Conservation (phyloP, 2,888 invertebrate genomes). For the Eulithis prunata region DNA sequence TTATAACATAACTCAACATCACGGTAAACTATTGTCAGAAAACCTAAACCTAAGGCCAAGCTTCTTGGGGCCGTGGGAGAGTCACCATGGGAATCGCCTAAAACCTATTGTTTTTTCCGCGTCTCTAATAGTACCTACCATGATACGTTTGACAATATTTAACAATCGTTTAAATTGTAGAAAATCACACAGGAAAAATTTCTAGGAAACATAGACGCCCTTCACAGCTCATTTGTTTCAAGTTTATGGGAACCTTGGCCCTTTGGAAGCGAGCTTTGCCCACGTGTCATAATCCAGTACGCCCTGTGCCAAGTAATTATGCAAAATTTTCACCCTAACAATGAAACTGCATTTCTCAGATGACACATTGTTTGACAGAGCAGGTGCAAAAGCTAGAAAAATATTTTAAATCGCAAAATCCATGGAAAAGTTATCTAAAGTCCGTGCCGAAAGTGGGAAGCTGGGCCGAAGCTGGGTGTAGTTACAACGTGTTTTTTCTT, state of each 20-base stretch:
- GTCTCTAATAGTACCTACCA: conserved; percentile 33
- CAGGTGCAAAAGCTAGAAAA: too few species aligned
- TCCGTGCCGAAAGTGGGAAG: background rate
- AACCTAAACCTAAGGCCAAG: conserved; percentile 34
- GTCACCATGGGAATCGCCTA: conserved; percentile 56
- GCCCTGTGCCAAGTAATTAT: background rate
- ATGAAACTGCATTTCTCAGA: background rate
- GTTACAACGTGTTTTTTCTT: too few species aligned
- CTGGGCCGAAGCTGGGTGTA: background rate
- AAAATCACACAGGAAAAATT: conserved; percentile 22
- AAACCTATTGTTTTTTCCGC: conserved; percentile 55
- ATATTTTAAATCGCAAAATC: too few species aligned
- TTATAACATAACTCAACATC: background rate
- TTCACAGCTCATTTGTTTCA: conserved; percentile 13
- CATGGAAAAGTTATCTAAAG: too few species aligned
- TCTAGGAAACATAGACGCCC: conserved; percentile 15
- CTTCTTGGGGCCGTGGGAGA: conserved; percentile 62
- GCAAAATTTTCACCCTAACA: background rate
- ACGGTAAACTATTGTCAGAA: conserved; percentile 1
- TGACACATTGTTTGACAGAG: background rate
- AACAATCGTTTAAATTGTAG: conserved; percentile 37
- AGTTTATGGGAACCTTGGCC: conserved; percentile 2
- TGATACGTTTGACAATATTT: conserved; percentile 32
- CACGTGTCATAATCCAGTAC: background rate
- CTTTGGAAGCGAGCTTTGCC: background rate